Evolutionary conservation across 2,797 vertebrate species (phyloP).

Genomic region (Perodicticus potto): DNA sequence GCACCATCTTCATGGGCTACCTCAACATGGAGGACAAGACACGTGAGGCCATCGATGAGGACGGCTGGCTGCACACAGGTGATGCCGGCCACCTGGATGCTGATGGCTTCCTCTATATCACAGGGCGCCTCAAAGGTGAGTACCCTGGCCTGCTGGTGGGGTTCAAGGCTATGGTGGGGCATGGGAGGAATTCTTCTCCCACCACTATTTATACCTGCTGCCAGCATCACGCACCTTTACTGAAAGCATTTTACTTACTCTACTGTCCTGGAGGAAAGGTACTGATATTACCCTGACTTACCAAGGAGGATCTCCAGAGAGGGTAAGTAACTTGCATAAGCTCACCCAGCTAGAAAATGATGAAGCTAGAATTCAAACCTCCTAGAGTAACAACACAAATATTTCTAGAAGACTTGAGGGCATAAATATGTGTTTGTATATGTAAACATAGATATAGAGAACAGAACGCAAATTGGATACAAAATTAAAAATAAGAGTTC

Average conservation of each 20-base stretch:
- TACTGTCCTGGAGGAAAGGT: background rate
- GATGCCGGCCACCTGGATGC: slow-evolving; percentile 91
- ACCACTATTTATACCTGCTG: fast-evolving
- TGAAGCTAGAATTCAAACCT: background rate
- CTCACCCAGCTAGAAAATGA: background rate
- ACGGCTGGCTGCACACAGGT: slow-evolving; percentile 94
- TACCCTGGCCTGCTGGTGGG: background rate
- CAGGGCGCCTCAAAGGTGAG: slow-evolving; percentile 94
- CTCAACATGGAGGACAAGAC: slow-evolving; percentile 94
- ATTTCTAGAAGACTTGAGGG: background rate
- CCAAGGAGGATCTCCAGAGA: background rate
- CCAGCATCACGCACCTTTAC: fast-evolving
- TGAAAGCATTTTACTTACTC: background rate
- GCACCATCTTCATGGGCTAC: slow-evolving; percentile 95
- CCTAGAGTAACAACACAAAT: background rate
- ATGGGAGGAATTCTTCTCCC: fast-evolving
- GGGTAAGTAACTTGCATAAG: background rate
- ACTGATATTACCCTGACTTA: background rate
- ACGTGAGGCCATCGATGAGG: slow-evolving; percentile 90
- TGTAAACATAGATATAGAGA: background rate
- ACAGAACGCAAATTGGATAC: background rate
- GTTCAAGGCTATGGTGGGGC: fast-evolving
- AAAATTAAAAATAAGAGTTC: background rate
- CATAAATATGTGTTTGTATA: background rate
- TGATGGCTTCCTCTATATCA: slow-evolving; percentile 93